Percentiles rank a stretch among this genome's conserved stretches.
phyloP scores from a whole-genome alignment of 1,140 invertebrate species.

The Ostrea edulis region DNA sequence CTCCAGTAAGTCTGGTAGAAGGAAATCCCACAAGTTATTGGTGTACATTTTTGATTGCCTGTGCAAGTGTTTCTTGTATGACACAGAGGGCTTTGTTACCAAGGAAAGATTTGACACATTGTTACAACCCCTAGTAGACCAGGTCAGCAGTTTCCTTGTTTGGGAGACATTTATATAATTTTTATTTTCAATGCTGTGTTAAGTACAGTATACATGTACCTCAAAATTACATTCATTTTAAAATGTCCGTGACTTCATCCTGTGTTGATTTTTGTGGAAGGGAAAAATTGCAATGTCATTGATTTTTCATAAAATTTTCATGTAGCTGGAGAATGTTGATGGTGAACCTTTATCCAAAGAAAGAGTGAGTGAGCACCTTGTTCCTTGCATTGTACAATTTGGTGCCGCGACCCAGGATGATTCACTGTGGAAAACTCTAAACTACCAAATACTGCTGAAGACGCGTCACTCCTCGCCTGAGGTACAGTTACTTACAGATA shows the following conservation, averaged over 20 bases:
- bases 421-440: conserved; percentile 91
- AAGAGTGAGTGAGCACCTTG: conserved; percentile 84
- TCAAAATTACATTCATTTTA: not conserved
- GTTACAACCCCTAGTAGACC: conserved; percentile 92
- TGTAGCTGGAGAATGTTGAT: conserved; percentile 87
- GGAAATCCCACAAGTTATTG: conserved; percentile 79
- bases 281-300: not conserved
- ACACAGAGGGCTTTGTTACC: conserved; percentile 89
- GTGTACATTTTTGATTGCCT: conserved; percentile 87
- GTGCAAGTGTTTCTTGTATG: conserved; percentile 89
- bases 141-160: conserved; percentile 80
- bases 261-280: not conserved
- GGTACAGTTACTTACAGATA: conserved; percentile 68
- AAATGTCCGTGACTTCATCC: no score
- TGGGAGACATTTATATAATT: not conserved
- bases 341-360: conserved; percentile 83
- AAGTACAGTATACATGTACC: not conserved
- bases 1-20: conserved; percentile 57
- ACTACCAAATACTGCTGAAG: conserved; percentile 93
- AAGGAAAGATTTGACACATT: conserved; percentile 90
- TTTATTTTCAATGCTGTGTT: not conserved
- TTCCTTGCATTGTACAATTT: conserved; percentile 90
- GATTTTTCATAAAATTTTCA: not conserved
- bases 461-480: conserved; percentile 86
- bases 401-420: conserved; percentile 91